Conservation (phyloP, 2,888 invertebrate species). For the Volucella zonaria region DNA sequence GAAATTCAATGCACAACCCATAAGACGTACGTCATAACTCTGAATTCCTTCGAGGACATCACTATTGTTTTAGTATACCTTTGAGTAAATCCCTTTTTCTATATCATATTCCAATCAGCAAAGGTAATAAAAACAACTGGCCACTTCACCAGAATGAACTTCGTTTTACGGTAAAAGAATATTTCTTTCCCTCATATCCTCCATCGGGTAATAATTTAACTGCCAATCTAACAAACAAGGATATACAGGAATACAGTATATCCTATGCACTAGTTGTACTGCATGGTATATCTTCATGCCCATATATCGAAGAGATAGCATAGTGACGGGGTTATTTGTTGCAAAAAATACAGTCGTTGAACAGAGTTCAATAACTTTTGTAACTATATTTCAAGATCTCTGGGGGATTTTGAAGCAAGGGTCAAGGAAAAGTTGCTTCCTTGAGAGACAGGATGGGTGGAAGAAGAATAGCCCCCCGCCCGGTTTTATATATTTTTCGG, state of each 20-base stretch:
- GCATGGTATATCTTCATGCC: no score
- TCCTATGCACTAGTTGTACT: constrained; percentile 3
- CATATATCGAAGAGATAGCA: constrained; percentile 36
- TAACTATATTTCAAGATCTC: constrained; percentile 75
- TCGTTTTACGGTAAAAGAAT: constrained; percentile 53
- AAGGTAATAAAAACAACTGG: constrained; percentile 81
- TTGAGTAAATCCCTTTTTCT: constrained; percentile 72
- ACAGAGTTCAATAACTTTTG: constrained; percentile 77
- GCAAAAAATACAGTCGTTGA: constrained; percentile 52
- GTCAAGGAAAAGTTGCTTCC: constrained; percentile 53
- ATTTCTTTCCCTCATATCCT: constrained; percentile 52
- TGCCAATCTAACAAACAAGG: constrained; percentile 43
- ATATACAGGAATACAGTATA: constrained; percentile 39
- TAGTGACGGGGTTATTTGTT: constrained; percentile 52
- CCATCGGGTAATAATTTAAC: constrained; percentile 69
- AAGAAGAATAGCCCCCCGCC: not conserved
- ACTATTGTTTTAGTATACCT: constrained; percentile 54
- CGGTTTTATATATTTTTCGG: constrained; percentile 48
- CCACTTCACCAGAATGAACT: constrained; percentile 74
- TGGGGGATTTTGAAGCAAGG: constrained; percentile 58
- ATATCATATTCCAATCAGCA: constrained; percentile 82
- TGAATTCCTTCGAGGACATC: constrained; percentile 36
- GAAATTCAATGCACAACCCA: constrained; percentile 53
- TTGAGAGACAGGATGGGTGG: not conserved
- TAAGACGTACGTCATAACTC: constrained; percentile 52